Evolutionary conservation across 92 coral and sea anemone species (phyloP), one percentile per base, ranked within the genome.

Genomic region (Epizoanthus scotinus): DNA sequence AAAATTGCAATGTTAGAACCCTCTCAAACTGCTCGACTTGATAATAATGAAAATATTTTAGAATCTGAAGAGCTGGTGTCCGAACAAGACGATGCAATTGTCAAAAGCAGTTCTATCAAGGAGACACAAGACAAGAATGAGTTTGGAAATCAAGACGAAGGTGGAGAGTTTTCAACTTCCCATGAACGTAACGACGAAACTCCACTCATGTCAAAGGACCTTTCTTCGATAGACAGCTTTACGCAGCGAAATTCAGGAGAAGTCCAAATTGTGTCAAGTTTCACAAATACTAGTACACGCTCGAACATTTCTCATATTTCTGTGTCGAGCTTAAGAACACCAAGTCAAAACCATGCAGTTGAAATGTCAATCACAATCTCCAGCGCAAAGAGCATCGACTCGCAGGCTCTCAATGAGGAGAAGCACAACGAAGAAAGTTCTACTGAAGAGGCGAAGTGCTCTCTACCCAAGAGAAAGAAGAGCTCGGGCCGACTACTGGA

Each of bases 251-350:
- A 0, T 19, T 60, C 68, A 2, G 14, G 24, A 36, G 68, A 64
- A 29, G n/a, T 10, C 2, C 59, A 40, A 75, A 36, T 75, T 5
- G 63, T 38, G 24, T 58, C 68, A 26, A 58, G 68, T 38, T 59
- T 75, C 42, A 21, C 38, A 22, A 15, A 75, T 22, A 22, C 81
- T 21, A 75, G 40, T 38, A 40, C 57, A 4, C 14, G 52, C 47
- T 75, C 81, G 8, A 75, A 75, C 49, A 59, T 54, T 73, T 73
- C 78, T 28, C 73, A 68, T 68, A 73, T 59, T 75, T 75, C 81
- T 1, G 81, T 34, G 4, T 75, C 81, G 17, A 75, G 81, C 68
- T 38, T 75, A 8, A 75, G 81, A 31, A 75, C 81, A 2, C 62
- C 67, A 10, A 56, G 31, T 67, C 81, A 25, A 10, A 21, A 20